Evolutionary conservation across 2,888 invertebrate genomes (phyloP), one percentile per base, ranked within the genome.

Genomic region (Caenorhabditis imperialis): DNA sequence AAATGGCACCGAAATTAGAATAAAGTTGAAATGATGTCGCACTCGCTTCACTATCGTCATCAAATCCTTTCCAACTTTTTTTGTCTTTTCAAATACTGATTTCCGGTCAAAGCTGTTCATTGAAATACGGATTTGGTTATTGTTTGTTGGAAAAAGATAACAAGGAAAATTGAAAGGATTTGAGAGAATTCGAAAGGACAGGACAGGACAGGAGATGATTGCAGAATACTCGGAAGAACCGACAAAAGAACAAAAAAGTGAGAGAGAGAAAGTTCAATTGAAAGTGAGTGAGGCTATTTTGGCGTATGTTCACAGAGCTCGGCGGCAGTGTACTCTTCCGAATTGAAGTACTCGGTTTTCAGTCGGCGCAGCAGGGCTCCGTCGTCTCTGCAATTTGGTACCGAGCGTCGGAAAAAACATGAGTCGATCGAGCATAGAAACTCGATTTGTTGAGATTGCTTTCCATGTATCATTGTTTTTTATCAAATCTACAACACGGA

Each of bases 301-400:
- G 71, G 42, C 37, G 51, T 48, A 35, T 61, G 54, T 61, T 67
- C 60, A 27, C 70, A 75, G 20, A 76, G 42, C 37, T 79, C 79
- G 37, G 62, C 75, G 5, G 75, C 54, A 20, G 79, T 69, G 63
- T 79, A 79, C 40, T 79, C 79, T 60, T 75, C 75, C 12, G 79
- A 79, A 61, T 79, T 77, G 75, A 79, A 79, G 50, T 79, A 79
- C 51, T 75, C 61, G 22, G 75, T 72, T 62, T 79, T 79, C 22
- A 79, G 63, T 12, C 73, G 69, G 16, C 71, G 62, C 16, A 79
- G 58, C 27, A 79, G 67, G 27, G 55, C 35, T 22, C 71, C 71
- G 27, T 67, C 75, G 60, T 70, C 71, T 60, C 65, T 73, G 60
- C 22, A 58, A 72, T 57, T 61, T 3, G 8, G 7, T 16, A 33